Percentiles rank a stretch among this genome's conserved stretches.
These are phyloP conservation scores for Propithecus perrieri DNA, from an alignment of 2,797 vertebrate genomes.

Conservation along the genomic window DNA sequence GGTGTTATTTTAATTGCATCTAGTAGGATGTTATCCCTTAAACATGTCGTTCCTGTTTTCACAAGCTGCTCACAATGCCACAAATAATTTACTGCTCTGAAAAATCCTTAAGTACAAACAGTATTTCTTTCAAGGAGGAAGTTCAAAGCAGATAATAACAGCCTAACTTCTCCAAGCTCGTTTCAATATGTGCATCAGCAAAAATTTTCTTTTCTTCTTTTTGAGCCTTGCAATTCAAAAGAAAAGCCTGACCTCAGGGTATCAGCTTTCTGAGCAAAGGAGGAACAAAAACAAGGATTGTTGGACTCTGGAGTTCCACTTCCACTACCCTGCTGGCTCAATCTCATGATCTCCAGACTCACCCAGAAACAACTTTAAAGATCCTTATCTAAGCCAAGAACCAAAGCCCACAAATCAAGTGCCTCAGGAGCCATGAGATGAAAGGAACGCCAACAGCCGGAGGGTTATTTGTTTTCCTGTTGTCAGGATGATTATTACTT, in stretches of 20 bases:
- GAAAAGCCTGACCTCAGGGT: not conserved
- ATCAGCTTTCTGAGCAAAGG: not conserved
- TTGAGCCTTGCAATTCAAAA: conserved; percentile 1
- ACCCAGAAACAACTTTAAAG: not conserved
- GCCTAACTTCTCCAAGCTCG: not conserved
- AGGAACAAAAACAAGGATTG: conserved; percentile 40
- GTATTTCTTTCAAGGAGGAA: not conserved
- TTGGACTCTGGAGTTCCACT: not conserved
- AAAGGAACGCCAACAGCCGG: not conserved
- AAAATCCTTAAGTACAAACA: not conserved
- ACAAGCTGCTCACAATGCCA: not conserved
- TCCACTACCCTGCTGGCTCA: not conserved
- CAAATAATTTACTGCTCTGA: not conserved
- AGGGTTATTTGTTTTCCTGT: not conserved
- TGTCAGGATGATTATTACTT: not conserved
- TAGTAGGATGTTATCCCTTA: not conserved
- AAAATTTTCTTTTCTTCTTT: not conserved
- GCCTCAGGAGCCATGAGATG: not conserved
- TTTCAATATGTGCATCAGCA: not conserved
- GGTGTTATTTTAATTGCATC: conserved; percentile 5
- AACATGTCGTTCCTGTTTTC: conserved; percentile 8
- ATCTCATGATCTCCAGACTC: not conserved
- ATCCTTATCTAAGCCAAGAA: not conserved
- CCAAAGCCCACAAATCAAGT: not conserved
- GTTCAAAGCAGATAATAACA: not conserved